Conservation (phyloP, 2,888 invertebrate species). For the Labia minor region DNA sequence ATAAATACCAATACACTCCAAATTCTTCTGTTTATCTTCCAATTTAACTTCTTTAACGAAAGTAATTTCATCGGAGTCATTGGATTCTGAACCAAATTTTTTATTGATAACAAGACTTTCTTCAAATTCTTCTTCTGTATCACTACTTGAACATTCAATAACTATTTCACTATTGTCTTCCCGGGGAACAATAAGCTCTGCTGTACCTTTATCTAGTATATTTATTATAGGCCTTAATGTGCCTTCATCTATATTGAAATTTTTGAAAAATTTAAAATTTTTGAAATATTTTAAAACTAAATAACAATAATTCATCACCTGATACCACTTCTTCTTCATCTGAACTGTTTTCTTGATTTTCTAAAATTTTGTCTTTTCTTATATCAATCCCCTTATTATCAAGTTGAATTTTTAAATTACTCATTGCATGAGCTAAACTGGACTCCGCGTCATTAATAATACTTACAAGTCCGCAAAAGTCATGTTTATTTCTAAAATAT, state of each 20-base stretch:
- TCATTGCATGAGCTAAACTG: neutral
- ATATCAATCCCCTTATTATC: neutral
- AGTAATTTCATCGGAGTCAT: conserved; percentile 32
- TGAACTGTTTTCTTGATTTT: conserved; percentile 24
- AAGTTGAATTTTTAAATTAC: neutral
- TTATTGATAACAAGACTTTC: neutral
- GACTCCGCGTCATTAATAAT: neutral
- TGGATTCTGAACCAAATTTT: conserved; percentile 31
- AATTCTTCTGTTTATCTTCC: conserved; percentile 28
- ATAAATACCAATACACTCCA: conserved; percentile 35
- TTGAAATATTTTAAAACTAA: too few species aligned
- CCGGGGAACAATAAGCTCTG: neutral
- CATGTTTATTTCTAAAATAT: neutral
- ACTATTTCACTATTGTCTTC: conserved; percentile 14
- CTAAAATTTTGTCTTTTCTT: conserved; percentile 30
- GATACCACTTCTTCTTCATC: conserved; percentile 23
- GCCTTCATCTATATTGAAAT: too few species aligned
- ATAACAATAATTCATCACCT: too few species aligned
- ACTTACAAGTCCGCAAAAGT: neutral
- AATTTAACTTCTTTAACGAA: conserved; percentile 31
- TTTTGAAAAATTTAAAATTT: too few species aligned
- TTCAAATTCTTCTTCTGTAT: conserved; percentile 26
- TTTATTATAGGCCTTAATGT: neutral
- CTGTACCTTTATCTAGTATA: conserved; percentile 13
- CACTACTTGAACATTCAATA: conserved; percentile 15